Percentiles rank a stretch among this genome's conserved stretches.
phyloP scores from a whole-genome alignment of 1,140 invertebrate species.

The Mamestra configurata region DNA sequence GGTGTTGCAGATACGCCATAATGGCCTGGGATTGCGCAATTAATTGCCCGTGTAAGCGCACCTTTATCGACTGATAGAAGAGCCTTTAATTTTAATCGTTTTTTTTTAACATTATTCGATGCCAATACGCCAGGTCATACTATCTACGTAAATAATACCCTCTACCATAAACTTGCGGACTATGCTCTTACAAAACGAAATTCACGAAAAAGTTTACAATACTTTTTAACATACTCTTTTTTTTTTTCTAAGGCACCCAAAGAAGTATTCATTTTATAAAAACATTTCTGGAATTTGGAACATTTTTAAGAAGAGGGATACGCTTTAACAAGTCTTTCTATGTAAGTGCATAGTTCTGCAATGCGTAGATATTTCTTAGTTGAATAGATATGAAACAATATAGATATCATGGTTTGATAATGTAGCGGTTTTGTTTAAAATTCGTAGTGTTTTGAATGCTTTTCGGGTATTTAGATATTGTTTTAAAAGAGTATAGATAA shows the following conservation, averaged over 20 bases:
- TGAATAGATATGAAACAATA: neutral
- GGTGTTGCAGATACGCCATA: too few relatives aligned
- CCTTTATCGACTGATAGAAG: constrained; percentile 3
- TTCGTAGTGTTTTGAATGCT: neutral
- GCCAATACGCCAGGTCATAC: constrained; percentile 11
- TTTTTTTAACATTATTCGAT: neutral
- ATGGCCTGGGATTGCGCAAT: too few relatives aligned
- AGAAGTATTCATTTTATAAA: constrained; percentile 82
- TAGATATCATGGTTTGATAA: neutral
- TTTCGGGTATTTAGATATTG: constrained; percentile 15
- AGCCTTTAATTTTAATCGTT: neutral
- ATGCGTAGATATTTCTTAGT: constrained; percentile 57
- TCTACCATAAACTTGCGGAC: constrained; percentile 64
- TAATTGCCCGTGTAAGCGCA: too few relatives aligned
- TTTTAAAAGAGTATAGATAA: too few relatives aligned
- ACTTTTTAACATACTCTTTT: constrained; percentile 49
- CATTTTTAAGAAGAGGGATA: constrained; percentile 79
- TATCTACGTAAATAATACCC: neutral
- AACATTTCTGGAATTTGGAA: constrained; percentile 84
- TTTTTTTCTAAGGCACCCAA: constrained; percentile 69
- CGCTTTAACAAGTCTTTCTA: constrained; percentile 58
- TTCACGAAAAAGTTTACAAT: neutral
- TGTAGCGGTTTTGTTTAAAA: neutral
- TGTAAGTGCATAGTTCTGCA: constrained; percentile 87
- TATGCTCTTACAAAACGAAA: constrained; percentile 79